Conservation (phyloP, 2,888 invertebrate genomes). For the Campoplex nolae region DNA sequence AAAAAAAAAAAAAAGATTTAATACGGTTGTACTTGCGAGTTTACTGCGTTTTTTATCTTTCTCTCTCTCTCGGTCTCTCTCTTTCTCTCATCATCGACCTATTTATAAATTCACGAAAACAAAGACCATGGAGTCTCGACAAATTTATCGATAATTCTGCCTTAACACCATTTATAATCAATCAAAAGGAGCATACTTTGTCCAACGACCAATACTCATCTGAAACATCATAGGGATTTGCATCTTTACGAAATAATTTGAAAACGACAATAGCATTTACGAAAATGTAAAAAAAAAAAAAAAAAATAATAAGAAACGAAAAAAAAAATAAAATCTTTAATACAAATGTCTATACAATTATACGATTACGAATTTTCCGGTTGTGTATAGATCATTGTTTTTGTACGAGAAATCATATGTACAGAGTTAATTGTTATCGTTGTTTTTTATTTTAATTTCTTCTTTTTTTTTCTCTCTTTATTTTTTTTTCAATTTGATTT, state of each 20-base stretch:
- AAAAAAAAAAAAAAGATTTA: constrained; percentile 29
- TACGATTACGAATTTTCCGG: constrained; percentile 70
- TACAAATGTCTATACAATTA: constrained; percentile 77
- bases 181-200: constrained; percentile 57
- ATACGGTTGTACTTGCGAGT: constrained; percentile 49
- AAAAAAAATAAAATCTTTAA: constrained; percentile 75
- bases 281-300: constrained; percentile 51
- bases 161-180: constrained; percentile 51
- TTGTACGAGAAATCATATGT: constrained; percentile 76
- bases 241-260: constrained; percentile 64
- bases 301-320: constrained; percentile 11
- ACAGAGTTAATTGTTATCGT: constrained; percentile 67
- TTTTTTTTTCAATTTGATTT: constrained; percentile 8
- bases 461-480: too few species aligned
- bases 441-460: constrained; percentile 10
- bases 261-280: constrained; percentile 78
- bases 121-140: constrained; percentile 24
- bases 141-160: constrained; percentile 61
- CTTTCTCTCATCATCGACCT: constrained; percentile 41
- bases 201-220: constrained; percentile 65
- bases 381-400: constrained; percentile 73
- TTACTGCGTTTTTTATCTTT: constrained; percentile 37
- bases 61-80: constrained; percentile 21
- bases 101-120: constrained; percentile 43
- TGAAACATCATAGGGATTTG: constrained; percentile 59